phyloP scores from a whole-genome alignment of 92 coral and sea anemone species.

The Virgularia gustaviana region DNA sequence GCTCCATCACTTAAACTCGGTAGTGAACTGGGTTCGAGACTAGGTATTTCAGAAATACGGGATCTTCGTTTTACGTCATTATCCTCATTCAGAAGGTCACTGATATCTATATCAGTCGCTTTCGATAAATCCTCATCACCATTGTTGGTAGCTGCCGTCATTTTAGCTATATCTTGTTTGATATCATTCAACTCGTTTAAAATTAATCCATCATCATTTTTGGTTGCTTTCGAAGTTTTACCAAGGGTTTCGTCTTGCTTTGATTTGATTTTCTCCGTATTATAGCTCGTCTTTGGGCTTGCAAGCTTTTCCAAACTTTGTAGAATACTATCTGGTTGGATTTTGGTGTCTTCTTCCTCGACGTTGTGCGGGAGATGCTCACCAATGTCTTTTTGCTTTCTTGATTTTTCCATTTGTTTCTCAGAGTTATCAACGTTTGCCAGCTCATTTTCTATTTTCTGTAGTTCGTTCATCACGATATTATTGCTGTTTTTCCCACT shows the following conservation, averaged over 20 bases:
- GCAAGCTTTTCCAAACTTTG: conserved; percentile 39
- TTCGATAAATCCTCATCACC: not conserved
- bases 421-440: not conserved
- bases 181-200: conserved; percentile 9
- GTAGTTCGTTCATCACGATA: conserved; percentile 16
- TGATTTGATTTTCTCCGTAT: not conserved
- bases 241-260: no score
- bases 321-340: not conserved
- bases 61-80: no score
- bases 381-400: not conserved
- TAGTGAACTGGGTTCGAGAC: no score
- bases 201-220: conserved; percentile 4
- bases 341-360: conserved; percentile 2
- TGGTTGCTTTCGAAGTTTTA: not conserved
- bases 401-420: not conserved
- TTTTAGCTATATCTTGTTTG: not conserved
- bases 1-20: no score
- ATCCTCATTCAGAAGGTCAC: conserved; percentile 27
- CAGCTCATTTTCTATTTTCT: conserved; percentile 20
- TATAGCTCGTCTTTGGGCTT: conserved; percentile 35
- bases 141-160: not conserved
- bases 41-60: no score
- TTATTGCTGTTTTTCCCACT: no score
- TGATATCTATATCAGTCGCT: not conserved
- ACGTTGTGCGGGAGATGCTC: not conserved